phyloP scores from a whole-genome alignment of 2,113 vertebrate genomes.

The human region GRCh38 chr7:88902001-88902500 shows the following conservation, averaged over 20 bases:
- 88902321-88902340: not conserved
- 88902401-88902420: not conserved
- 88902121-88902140: not conserved
- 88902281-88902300: not conserved
- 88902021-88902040: not conserved
- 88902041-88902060: not conserved
- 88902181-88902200: conserved; percentile 35
- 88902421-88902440: not conserved
- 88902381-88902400: not conserved
- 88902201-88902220: not conserved
- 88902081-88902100: not conserved
- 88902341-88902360: not conserved
- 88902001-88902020: not conserved
- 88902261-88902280: not conserved
- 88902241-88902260: not conserved
- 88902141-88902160: not conserved
- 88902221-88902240: not conserved
- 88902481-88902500: not conserved
- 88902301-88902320: not conserved
- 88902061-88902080: not conserved
- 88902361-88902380: not conserved
- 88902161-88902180: not conserved
- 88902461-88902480: not conserved
- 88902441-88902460: not conserved
- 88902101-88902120: not conserved